These are phyloP conservation scores for Rhamnusium bicolor DNA, from an alignment of 2,888 invertebrate species.

Conservation along the genomic window DNA sequence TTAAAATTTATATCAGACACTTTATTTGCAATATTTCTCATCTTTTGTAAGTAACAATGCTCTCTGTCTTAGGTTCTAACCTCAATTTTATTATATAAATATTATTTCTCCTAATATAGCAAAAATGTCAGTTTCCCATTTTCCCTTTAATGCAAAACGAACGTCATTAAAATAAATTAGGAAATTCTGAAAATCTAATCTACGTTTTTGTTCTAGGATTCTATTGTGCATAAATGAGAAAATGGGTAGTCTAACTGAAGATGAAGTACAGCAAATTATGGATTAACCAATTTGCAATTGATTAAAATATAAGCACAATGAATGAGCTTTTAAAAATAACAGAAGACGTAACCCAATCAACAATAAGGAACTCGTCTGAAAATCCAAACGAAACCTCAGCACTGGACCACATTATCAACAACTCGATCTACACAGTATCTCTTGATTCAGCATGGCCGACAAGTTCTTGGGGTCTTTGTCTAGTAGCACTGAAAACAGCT, in stretches of 20 bases:
- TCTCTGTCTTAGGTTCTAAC: too few relatives aligned
- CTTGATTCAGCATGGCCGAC: slow-evolving; percentile 54
- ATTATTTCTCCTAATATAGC: too few relatives aligned
- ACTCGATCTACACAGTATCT: slow-evolving; percentile 47
- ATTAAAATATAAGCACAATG: slow-evolving; percentile 45
- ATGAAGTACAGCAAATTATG: neutral
- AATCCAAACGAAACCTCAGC: slow-evolving; percentile 47
- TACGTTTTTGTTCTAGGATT: neutral
- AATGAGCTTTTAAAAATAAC: slow-evolving; percentile 58
- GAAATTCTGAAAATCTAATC: too few relatives aligned
- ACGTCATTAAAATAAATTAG: too few relatives aligned
- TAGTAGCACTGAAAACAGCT: slow-evolving; percentile 80
- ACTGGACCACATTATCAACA: slow-evolving; percentile 53
- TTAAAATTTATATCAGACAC: too few relatives aligned
- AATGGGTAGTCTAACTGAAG: neutral
- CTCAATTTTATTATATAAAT: too few relatives aligned
- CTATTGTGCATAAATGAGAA: neutral
- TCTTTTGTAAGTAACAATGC: too few relatives aligned
- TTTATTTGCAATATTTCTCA: too few relatives aligned
- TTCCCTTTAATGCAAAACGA: too few relatives aligned
- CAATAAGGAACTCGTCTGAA: slow-evolving; percentile 50
- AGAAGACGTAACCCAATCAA: slow-evolving; percentile 50
- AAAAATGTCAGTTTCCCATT: too few relatives aligned
- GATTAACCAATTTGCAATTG: neutral
- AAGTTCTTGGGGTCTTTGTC: slow-evolving; percentile 73